phyloP scores from a whole-genome alignment of 2,888 invertebrate species.

The Leptarthrus brevirostris region DNA sequence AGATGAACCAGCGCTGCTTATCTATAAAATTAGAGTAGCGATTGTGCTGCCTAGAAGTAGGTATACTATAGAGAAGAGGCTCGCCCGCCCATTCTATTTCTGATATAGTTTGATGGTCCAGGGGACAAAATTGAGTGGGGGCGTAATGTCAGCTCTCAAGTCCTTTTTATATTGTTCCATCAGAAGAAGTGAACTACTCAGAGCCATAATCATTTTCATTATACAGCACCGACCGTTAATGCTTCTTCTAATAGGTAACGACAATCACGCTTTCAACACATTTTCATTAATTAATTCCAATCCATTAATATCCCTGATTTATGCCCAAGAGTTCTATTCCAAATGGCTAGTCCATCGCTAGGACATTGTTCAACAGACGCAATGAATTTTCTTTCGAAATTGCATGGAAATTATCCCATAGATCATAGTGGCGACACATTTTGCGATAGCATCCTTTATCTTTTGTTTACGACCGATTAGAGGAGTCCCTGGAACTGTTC shows the following conservation, averaged over 20 bases:
- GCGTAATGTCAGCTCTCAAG: constrained; percentile 25
- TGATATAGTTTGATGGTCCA: constrained; percentile 38
- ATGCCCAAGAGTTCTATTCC: constrained; percentile 53
- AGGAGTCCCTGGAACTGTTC: no score
- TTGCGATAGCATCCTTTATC: constrained; percentile 14
- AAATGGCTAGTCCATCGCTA: constrained; percentile 16
- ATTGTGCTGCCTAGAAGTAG: constrained; percentile 6
- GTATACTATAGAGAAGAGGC: no score
- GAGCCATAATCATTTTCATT: constrained; percentile 41
- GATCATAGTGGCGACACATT: constrained; percentile 16
- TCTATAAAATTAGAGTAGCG: constrained; percentile 53
- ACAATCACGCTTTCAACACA: constrained; percentile 50
- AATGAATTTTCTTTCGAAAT: constrained; percentile 36
- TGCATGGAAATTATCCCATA: constrained; percentile 42
- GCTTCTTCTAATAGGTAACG: constrained; percentile 43
- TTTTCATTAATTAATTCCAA: constrained; percentile 63
- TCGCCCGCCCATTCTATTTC: not conserved
- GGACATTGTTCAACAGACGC: not conserved
- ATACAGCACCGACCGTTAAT: not conserved
- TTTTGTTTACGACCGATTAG: constrained; percentile 28
- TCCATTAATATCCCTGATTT: constrained; percentile 63
- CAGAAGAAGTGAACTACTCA: constrained; percentile 23
- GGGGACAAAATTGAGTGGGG: constrained; percentile 19
- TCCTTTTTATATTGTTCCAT: constrained; percentile 35
- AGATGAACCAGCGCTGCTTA: constrained; percentile 54